Conservation (phyloP, 2,888 invertebrate genomes). For the Bombyx huttoni region DNA sequence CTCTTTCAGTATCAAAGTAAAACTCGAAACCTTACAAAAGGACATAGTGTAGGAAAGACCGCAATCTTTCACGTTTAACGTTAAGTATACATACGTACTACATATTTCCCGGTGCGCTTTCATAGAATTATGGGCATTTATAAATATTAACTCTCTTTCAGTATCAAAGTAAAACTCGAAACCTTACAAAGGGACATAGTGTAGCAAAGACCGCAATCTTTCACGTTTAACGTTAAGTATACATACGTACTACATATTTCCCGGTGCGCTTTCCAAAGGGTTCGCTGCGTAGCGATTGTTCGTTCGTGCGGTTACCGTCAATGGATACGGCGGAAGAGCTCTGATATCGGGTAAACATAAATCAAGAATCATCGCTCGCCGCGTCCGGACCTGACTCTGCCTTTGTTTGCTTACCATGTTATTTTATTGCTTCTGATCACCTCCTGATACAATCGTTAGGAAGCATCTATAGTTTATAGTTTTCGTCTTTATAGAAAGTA, state of each 20-base stretch:
- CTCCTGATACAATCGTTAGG: constrained; percentile 24
- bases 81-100: background rate
- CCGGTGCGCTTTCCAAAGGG: constrained; percentile 19
- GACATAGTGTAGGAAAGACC: constrained; percentile 7
- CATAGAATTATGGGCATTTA: too few relatives aligned
- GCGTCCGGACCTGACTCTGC: constrained; percentile 45
- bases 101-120: constrained; percentile 10
- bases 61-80: constrained; percentile 11
- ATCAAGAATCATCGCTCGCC: constrained; percentile 56
- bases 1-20: background rate
- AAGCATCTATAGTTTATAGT: background rate
- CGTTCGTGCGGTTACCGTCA: constrained; percentile 43
- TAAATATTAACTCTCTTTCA: too few relatives aligned
- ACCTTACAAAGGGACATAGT: constrained; percentile 8
- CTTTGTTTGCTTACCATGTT: constrained; percentile 43
- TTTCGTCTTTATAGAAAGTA: background rate
- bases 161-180: constrained; percentile 8
- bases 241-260: background rate
- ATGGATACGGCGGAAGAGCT: constrained; percentile 62
- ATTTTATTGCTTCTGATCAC: constrained; percentile 38
- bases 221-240: constrained; percentile 5
- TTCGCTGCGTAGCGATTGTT: constrained; percentile 30
- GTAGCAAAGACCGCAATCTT: constrained; percentile 13
- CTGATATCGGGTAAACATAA: constrained; percentile 54
- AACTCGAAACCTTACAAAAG: constrained; percentile 12